Conservation (phyloP, 2,113 vertebrate genomes). For the Bos indicus region DNA sequence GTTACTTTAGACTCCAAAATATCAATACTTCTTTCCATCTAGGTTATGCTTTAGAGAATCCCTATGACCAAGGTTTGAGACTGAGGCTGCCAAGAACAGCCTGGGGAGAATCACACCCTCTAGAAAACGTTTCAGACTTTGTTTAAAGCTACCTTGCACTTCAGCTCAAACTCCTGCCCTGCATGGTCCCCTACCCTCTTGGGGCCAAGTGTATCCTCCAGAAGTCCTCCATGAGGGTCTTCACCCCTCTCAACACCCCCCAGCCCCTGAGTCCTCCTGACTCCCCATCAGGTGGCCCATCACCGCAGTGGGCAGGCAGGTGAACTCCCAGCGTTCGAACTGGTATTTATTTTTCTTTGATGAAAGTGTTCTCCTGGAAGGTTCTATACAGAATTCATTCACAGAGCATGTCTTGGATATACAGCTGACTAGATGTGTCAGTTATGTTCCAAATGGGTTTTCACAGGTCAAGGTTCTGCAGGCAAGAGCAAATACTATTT, state of each 20-base stretch:
- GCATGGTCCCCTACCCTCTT: not conserved
- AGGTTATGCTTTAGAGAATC: not conserved
- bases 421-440: constrained; percentile 85
- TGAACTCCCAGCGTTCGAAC: constrained; percentile 26
- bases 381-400: constrained; percentile 61
- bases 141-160: not conserved
- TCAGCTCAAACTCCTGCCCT: not conserved
- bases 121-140: not conserved
- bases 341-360: constrained; percentile 44
- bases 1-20: constrained; percentile 11
- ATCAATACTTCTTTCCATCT: not conserved
- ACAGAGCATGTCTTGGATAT: constrained; percentile 77
- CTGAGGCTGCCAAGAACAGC: not conserved
- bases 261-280: not conserved
- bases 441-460: constrained; percentile 88
- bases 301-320: not conserved
- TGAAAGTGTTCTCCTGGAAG: constrained; percentile 25
- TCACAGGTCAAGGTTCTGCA: constrained; percentile 87
- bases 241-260: not conserved
- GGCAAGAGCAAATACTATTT: constrained; percentile 87
- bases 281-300: not conserved
- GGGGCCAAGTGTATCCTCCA: not conserved
- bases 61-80: not conserved
- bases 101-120: not conserved
- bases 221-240: not conserved